Evolutionary conservation across 2,888 invertebrate genomes (phyloP).

Genomic region (Diplolepis rosae): DNA sequence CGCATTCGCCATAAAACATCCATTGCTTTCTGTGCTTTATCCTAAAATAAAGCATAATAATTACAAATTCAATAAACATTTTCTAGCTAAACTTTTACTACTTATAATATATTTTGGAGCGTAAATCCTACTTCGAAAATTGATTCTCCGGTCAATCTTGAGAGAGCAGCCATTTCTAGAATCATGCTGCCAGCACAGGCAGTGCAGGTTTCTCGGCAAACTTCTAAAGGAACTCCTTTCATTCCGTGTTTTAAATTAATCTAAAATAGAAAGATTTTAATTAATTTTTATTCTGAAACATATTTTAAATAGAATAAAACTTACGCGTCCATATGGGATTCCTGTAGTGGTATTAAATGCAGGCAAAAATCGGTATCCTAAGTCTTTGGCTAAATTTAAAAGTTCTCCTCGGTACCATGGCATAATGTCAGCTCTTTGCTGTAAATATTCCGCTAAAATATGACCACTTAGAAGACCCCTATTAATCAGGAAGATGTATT

Average conservation of each 20-base stretch:
- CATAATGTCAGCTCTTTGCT: slow-evolving; percentile 83
- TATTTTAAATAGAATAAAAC: slow-evolving; percentile 36
- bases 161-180: slow-evolving; percentile 96
- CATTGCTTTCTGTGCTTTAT: slow-evolving; percentile 96
- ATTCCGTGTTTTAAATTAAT: slow-evolving; percentile 89
- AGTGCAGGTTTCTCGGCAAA: slow-evolving; percentile 94
- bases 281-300: background rate
- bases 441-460: slow-evolving; percentile 88
- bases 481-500: slow-evolving; percentile 31
- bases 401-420: slow-evolving; percentile 92
- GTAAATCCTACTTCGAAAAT: slow-evolving; percentile 82
- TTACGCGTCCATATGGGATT: slow-evolving; percentile 95
- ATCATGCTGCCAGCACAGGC: slow-evolving; percentile 99
- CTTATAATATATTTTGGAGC: background rate
- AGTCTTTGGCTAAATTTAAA: slow-evolving; percentile 91
- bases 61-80: background rate
- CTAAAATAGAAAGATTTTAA: slow-evolving; percentile 73
- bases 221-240: slow-evolving; percentile 82
- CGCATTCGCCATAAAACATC: slow-evolving; percentile 96
- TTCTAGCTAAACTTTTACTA: slow-evolving; percentile 14
- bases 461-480: slow-evolving; percentile 95
- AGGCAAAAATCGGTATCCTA: slow-evolving; percentile 94
- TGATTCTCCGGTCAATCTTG: slow-evolving; percentile 92
- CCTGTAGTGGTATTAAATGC: slow-evolving; percentile 99
- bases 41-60: slow-evolving; percentile 69